A percentile compares a stretch with the other conserved stretches of the same genome.
Evolutionary conservation across 2,797 vertebrate species (phyloP).

Genomic region (Pagetopsis macropterus): DNA sequence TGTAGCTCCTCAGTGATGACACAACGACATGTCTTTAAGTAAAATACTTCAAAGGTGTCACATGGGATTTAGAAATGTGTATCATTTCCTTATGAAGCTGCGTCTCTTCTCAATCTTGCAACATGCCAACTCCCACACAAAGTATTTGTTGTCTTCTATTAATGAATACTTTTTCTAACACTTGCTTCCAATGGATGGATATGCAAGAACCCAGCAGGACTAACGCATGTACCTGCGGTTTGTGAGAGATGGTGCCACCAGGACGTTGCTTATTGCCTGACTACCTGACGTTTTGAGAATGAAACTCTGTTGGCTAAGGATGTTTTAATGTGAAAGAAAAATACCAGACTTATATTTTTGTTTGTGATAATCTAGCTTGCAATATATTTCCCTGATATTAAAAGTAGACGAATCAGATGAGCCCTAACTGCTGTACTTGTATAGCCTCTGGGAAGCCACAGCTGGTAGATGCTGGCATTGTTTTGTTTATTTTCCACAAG

Average conservation of each 20-base stretch:
- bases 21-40: not conserved
- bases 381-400: not conserved
- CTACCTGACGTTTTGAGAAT: not conserved
- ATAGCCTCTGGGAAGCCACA: conserved; percentile 19
- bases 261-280: not conserved
- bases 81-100: not conserved
- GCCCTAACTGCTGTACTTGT: conserved; percentile 25
- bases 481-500: conserved; percentile 66
- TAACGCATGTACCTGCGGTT: not conserved
- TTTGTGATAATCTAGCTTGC: not conserved
- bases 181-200: not conserved
- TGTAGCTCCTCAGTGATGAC: not conserved
- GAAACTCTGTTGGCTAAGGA: not conserved
- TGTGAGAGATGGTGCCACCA: not conserved
- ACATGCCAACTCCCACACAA: not conserved
- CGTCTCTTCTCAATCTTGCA: not conserved
- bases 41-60: not conserved
- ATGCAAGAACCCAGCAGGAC: not conserved
- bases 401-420: conserved; percentile 11
- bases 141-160: not conserved
- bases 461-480: conserved; percentile 27
- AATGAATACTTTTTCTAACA: not conserved
- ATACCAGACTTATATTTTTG: not conserved
- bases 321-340: conserved; percentile 5
- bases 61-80: not conserved